A percentile compares a stretch with the other conserved stretches of the same genome.
Evolutionary conservation across 1,140 invertebrate genomes (phyloP).

Genomic region (Aphaenogaster floridana): DNA sequence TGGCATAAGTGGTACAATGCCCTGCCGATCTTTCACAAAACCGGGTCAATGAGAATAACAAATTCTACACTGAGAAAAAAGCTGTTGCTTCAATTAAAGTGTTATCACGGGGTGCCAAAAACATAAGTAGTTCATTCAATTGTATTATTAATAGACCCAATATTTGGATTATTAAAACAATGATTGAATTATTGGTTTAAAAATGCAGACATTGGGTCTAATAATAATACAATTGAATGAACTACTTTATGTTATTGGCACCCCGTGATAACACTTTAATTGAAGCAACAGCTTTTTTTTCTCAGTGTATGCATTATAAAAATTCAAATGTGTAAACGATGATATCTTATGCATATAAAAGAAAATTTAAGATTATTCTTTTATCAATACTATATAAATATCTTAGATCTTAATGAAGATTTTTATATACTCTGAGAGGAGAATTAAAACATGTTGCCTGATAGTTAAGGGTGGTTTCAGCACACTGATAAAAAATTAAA

Average conservation of each 20-base stretch:
- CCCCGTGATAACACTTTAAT: no score
- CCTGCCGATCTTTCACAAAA: slow-evolving; percentile 2
- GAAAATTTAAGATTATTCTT: background rate
- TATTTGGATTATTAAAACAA: no score
- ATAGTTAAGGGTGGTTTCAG: background rate
- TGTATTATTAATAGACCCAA: no score
- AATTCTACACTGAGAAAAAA: background rate
- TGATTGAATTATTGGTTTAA: no score
- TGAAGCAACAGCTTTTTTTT: no score
- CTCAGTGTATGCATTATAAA: background rate
- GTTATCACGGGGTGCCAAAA: no score
- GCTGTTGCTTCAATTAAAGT: no score
- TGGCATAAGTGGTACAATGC: background rate
- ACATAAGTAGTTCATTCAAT: no score
- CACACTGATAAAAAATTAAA: background rate
- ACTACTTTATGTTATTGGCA: no score
- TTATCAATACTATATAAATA: background rate
- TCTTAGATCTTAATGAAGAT: background rate
- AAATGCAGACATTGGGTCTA: no score
- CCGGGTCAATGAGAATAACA: background rate
- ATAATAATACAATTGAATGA: no score
- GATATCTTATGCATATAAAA: background rate
- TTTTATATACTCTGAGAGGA: background rate
- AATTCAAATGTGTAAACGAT: background rate
- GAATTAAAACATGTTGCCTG: background rate